Percentiles rank a stretch among this genome's conserved stretches.
phyloP scores from a whole-genome alignment of 2,113 vertebrate genomes.

The Chlamydotis undulata region DNA sequence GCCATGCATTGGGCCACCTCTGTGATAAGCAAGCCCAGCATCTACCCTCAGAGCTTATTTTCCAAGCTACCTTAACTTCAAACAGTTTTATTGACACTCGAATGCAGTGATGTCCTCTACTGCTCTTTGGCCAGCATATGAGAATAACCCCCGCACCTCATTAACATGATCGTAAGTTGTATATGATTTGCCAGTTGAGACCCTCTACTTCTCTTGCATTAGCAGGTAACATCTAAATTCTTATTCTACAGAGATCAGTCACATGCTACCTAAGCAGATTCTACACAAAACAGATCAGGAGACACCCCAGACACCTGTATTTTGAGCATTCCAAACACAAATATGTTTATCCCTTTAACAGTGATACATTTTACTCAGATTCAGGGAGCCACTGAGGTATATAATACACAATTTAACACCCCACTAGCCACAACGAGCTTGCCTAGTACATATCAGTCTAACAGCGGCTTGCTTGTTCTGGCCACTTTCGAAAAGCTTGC shows the following conservation, averaged over 20 bases:
- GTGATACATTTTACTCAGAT: neutral
- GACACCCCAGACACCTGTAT: neutral
- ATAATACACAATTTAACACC: neutral
- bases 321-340: neutral
- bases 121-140: neutral
- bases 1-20: neutral
- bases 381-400: neutral
- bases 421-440: neutral
- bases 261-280: neutral
- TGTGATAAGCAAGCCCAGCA: neutral
- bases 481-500: neutral
- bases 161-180: neutral
- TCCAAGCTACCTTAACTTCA: neutral
- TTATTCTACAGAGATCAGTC: neutral
- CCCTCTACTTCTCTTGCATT: neutral
- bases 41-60: neutral
- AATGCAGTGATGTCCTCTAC: neutral
- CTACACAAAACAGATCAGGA: neutral
- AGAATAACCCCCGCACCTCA: neutral
- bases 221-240: neutral
- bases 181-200: neutral
- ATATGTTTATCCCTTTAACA: neutral
- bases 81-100: neutral
- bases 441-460: neutral
- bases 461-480: neutral